Evolutionary conservation across 37 sponge, comb jelly and placozoan species (phyloP).

Genomic region (Theonella swinhoei): DNA sequence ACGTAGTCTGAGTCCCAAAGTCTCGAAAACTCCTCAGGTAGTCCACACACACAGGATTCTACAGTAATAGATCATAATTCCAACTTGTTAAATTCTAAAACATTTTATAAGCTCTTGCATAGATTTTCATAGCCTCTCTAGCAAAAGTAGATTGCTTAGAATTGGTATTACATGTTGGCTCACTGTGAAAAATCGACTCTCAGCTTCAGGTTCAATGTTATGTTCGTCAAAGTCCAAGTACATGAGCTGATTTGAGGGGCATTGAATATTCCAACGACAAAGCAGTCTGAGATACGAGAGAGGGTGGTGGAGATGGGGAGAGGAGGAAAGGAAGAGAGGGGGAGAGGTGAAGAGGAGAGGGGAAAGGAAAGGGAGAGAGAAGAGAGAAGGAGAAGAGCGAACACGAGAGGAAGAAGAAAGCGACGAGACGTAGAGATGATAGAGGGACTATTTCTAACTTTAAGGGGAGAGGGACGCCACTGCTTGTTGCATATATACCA

Average conservation of each 20-base stretch:
- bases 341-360: too few relatives aligned
- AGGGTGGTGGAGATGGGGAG: too few relatives aligned
- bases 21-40: conserved; percentile 34
- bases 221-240: conserved; percentile 41
- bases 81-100: neutral
- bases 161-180: too few relatives aligned
- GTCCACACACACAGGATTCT: conserved; percentile 44
- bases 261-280: conserved; percentile 46
- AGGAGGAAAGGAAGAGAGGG: too few relatives aligned
- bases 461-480: too few relatives aligned
- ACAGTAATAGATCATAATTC: neutral
- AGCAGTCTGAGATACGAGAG: conserved; percentile 8
- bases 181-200: conserved; percentile 12
- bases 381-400: too few relatives aligned
- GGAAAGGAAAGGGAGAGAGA: too few relatives aligned
- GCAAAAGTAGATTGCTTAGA: neutral
- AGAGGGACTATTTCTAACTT: too few relatives aligned
- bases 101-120: neutral
- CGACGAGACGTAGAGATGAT: too few relatives aligned
- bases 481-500: too few relatives aligned
- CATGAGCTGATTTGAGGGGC: conserved; percentile 29
- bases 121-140: neutral
- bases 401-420: too few relatives aligned
- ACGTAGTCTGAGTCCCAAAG: conserved; percentile 29
- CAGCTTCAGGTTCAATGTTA: conserved; percentile 17